Conservation (phyloP, 2,888 invertebrate genomes). For the Zhuqinia jingwanae region DNA sequence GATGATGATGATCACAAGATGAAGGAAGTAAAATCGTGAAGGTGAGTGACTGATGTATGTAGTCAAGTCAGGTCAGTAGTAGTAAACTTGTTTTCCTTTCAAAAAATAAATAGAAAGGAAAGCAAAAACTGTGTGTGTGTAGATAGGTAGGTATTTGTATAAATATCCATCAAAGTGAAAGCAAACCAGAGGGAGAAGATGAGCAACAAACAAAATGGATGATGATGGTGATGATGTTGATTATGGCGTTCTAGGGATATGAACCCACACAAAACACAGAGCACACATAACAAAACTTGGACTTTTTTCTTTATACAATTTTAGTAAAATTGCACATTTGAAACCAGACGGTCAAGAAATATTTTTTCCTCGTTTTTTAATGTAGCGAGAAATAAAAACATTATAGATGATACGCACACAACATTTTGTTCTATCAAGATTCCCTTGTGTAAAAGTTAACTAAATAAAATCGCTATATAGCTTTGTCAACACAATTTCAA, state of each 20-base stretch:
- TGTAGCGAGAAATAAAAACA: too few species aligned
- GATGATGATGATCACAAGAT: neutral
- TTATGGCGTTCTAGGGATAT: too few species aligned
- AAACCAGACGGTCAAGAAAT: too few species aligned
- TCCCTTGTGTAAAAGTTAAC: neutral
- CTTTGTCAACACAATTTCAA: conserved; percentile 57
- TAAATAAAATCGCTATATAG: conserved; percentile 34
- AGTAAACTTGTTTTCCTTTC: neutral
- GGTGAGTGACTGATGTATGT: neutral
- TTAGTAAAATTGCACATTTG: too few species aligned
- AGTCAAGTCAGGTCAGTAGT: neutral
- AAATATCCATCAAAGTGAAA: neutral
- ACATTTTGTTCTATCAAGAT: neutral
- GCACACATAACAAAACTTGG: too few species aligned
- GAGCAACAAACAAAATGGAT: too few species aligned
- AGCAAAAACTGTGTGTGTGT: neutral
- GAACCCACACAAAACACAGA: too few species aligned
- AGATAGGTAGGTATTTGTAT: neutral
- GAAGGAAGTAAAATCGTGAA: neutral
- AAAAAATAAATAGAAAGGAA: neutral
- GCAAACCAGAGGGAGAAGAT: neutral
- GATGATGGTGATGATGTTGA: too few species aligned
- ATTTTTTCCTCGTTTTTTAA: too few species aligned
- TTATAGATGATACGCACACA: neutral
- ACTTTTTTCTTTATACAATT: too few species aligned